Conservation (phyloP, 2,113 vertebrate genomes). For the Microtus montanus region DNA sequence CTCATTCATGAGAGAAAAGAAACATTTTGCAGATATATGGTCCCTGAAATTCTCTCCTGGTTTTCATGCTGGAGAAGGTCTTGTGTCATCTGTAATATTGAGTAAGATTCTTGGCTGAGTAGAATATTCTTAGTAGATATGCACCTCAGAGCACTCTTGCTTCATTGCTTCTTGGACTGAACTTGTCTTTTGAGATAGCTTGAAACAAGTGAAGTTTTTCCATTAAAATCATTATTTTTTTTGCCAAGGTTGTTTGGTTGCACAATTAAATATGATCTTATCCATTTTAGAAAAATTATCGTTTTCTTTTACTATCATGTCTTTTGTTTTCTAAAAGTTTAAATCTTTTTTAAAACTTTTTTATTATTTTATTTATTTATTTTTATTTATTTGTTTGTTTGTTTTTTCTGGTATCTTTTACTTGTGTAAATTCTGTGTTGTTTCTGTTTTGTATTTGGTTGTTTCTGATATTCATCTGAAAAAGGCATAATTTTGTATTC, state of each 20-base stretch:
- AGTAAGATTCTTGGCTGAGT: neutral
- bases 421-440: neutral
- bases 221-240: neutral
- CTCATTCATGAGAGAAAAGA: neutral
- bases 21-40: neutral
- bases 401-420: neutral
- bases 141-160: neutral
- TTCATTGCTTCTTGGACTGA: neutral
- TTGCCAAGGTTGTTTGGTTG: neutral
- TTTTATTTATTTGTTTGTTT: too few species aligned
- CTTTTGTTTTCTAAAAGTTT: neutral
- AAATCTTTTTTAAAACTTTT: neutral
- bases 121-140: neutral
- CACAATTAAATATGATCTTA: neutral
- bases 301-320: neutral
- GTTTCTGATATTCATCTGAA: neutral
- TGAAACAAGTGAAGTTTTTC: neutral
- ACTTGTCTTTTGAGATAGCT: neutral
- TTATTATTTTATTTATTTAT: too few species aligned
- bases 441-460: neutral
- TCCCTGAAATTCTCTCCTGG: neutral
- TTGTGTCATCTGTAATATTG: neutral
- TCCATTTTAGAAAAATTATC: neutral
- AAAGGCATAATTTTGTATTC: neutral
- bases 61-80: neutral